Evolutionary conservation across 37 sponge, comb jelly and placozoan genomes (phyloP), one percentile per base, ranked within the genome.

Genomic region (Haliclona indistincta): DNA sequence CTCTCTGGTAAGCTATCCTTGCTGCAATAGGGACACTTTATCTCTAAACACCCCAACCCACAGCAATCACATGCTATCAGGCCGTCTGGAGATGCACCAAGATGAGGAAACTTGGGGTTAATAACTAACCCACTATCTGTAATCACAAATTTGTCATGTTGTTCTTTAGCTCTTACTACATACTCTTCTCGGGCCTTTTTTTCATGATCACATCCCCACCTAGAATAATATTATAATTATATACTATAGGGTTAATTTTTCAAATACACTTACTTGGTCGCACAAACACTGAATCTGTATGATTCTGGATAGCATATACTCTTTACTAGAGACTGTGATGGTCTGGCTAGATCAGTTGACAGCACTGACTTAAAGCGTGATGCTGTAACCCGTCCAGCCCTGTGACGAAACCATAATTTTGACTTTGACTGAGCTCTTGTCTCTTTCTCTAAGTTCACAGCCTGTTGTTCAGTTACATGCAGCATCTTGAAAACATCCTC

Each of bases 341-440:
- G 67, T 6, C 25, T 66, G 25, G 40, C 29, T 34, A 37, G 19
- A 38, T 66, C 38, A 33, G 38, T 39, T 39, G 25, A 26, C 25
- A 35, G 34, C 34, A 35, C 67, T 38, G 37, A 25, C 34, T 66
- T 66, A 66, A 66, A 66, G 25, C 34, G 37, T 13, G 65, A 64
- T 32, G 65, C 33, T 66, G 65, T 64, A 39, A 66, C 40, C 38
- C 67, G 25, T 36, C 67, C 67, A 66, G 67, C 34, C 20, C 67
- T 38, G 34, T 66, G 40, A 36, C 25, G 25, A 66, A 39, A 66
- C 67, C 42, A 66, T 66, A 37, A 15, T 25, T 37, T 66, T 33
- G 38, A 66, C 67, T 39, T 66, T 15, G 67, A 33, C 34, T 35
- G 42, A 6, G 3, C 5, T 66, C 67, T 19, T 38, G 67, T 66